Percentiles rank a stretch among this genome's conserved stretches.
Evolutionary conservation across 2,888 invertebrate genomes (phyloP).

Genomic region (Cephus rjabovi): DNA sequence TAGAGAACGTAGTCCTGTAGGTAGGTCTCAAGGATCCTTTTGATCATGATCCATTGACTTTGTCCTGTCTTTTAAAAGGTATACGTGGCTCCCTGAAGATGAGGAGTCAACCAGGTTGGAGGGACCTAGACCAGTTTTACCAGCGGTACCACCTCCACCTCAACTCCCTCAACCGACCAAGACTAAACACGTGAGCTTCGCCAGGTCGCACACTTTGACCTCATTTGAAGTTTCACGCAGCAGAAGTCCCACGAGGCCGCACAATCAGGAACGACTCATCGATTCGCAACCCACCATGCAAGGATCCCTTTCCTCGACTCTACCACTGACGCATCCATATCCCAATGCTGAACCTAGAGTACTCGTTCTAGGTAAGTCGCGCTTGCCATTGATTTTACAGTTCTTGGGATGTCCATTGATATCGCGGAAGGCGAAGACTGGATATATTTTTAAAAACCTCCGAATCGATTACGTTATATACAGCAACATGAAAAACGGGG

Average conservation of each 20-base stretch:
- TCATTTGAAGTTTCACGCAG: conserved; percentile 77
- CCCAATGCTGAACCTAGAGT: conserved; percentile 59
- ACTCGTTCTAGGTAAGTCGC: conserved; percentile 64
- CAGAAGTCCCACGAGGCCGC: conserved; percentile 68
- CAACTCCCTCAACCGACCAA: conserved; percentile 75
- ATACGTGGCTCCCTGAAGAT: conserved; percentile 84
- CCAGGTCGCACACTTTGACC: conserved; percentile 86
- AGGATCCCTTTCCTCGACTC: conserved; percentile 44
- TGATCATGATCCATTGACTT: not conserved
- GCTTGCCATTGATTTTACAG: not conserved
- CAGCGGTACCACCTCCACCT: conserved; percentile 66
- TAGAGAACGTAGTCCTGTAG: not conserved
- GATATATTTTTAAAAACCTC: not conserved
- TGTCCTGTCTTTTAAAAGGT: conserved; percentile 54
- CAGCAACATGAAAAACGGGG: not conserved
- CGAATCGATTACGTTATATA: not conserved
- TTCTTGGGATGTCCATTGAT: not conserved
- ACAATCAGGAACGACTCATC: conserved; percentile 64
- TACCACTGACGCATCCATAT: conserved; percentile 50
- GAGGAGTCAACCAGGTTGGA: conserved; percentile 80
- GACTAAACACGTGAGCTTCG: conserved; percentile 91
- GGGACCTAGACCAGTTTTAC: conserved; percentile 71
- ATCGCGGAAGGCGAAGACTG: not conserved
- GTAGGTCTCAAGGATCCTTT: not conserved
- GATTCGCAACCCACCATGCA: conserved; percentile 62